Conservation (phyloP, 2,797 vertebrate genomes). For the Helostoma temminkii region DNA sequence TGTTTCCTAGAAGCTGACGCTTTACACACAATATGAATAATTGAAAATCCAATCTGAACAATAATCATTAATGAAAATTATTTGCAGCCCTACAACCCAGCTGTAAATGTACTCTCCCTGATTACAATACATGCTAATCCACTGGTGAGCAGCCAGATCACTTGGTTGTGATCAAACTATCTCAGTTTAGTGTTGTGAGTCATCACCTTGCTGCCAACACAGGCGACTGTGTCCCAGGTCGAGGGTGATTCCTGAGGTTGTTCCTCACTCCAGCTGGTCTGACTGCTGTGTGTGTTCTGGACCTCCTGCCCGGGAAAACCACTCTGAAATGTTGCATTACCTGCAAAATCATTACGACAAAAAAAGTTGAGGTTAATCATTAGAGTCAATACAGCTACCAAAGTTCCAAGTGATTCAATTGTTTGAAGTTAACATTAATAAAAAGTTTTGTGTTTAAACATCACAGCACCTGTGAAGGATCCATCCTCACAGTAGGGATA, state of each 20-base stretch:
- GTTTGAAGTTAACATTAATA: no score
- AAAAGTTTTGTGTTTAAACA: neutral
- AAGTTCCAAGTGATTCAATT: neutral
- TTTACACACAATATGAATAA: no score
- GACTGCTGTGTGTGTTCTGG: slow-evolving; percentile 79
- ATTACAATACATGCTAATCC: neutral
- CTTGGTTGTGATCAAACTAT: neutral
- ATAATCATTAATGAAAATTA: no score
- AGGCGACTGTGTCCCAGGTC: slow-evolving; percentile 90
- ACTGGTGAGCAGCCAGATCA: neutral
- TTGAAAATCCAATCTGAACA: no score
- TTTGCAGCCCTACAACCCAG: no score
- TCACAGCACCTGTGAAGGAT: slow-evolving; percentile 60
- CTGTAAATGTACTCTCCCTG: neutral
- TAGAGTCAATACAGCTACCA: no score
- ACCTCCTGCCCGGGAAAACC: slow-evolving; percentile 86
- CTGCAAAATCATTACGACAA: slow-evolving; percentile 68
- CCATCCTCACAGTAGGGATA: slow-evolving; percentile 77
- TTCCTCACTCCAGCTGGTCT: slow-evolving; percentile 82
- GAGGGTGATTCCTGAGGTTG: slow-evolving; percentile 78
- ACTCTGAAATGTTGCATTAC: slow-evolving; percentile 89
- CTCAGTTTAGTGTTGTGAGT: neutral
- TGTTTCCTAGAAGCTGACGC: no score
- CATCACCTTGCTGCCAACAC: slow-evolving; percentile 87
- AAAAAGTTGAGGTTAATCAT: neutral